Conservation (phyloP, 2,797 vertebrate species). For the Morus bassanus region DNA sequence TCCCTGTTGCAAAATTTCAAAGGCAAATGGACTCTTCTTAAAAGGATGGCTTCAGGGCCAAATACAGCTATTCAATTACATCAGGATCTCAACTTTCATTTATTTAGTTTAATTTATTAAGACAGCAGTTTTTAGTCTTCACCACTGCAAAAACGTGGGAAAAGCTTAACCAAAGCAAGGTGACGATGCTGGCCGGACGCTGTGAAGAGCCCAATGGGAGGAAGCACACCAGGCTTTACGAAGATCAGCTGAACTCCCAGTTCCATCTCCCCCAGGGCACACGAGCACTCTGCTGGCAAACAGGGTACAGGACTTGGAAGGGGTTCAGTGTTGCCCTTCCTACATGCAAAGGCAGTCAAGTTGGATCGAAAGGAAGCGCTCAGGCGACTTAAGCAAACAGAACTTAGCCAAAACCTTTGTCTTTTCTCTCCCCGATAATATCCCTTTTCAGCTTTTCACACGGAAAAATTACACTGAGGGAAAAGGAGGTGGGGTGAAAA, state of each 20-base stretch:
- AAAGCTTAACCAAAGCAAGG: not conserved
- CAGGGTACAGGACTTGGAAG: not conserved
- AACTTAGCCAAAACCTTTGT: not conserved
- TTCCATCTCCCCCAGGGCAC: not conserved
- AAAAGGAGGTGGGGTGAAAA: not conserved
- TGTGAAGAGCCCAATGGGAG: not conserved
- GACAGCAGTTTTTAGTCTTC: not conserved
- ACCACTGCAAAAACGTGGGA: not conserved
- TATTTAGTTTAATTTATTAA: not conserved
- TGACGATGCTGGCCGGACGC: not conserved
- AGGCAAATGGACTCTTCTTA: not conserved
- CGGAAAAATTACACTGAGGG: not conserved
- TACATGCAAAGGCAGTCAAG: not conserved
- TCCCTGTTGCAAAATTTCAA: not conserved
- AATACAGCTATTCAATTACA: not conserved
- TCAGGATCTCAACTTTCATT: not conserved
- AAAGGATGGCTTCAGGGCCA: not conserved
- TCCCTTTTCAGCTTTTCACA: not conserved
- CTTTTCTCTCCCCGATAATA: not conserved
- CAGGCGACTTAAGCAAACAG: not conserved
- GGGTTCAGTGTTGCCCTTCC: not conserved
- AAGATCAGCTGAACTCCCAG: not conserved
- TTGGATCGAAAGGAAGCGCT: not conserved
- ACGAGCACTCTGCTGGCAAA: not conserved
- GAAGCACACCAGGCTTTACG: not conserved